phyloP scores from a whole-genome alignment of 2,113 vertebrate species.

The Paratilapia polleni region DNA sequence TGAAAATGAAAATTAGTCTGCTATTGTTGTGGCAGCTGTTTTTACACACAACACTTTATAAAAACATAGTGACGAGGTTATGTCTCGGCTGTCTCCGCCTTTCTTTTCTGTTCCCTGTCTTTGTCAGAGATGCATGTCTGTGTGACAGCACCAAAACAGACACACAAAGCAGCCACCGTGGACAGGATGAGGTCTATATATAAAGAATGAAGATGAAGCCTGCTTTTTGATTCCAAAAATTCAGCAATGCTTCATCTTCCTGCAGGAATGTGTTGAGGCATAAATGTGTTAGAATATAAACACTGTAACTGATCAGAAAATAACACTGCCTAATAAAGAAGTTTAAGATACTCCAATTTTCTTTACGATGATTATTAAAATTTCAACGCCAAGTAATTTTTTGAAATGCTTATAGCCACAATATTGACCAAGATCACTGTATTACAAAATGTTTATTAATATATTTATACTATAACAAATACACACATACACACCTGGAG shows the following conservation, averaged over 20 bases:
- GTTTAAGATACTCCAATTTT: neutral
- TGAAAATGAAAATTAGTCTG: neutral
- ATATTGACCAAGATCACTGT: neutral
- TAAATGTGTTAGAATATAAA: neutral
- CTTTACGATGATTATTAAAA: neutral
- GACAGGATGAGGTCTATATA: neutral
- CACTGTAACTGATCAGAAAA: neutral
- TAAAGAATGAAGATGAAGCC: neutral
- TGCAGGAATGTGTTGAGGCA: neutral
- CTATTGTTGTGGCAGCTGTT: neutral
- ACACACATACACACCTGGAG: constrained; percentile 84
- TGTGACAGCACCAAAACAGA: neutral
- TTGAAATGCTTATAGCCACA: neutral
- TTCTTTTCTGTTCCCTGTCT: neutral
- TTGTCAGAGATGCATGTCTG: neutral
- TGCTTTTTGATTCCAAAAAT: neutral
- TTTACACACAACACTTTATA: neutral
- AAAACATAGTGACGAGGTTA: neutral
- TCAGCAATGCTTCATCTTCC: neutral
- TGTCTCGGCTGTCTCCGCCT: neutral
- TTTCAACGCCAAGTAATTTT: neutral
- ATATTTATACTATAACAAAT: constrained; percentile 36
- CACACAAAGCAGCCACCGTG: neutral
- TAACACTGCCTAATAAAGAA: neutral
- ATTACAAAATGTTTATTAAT: neutral